phyloP scores from a whole-genome alignment of 2,888 invertebrate genomes.

The Habroteleia sp. region DNA sequence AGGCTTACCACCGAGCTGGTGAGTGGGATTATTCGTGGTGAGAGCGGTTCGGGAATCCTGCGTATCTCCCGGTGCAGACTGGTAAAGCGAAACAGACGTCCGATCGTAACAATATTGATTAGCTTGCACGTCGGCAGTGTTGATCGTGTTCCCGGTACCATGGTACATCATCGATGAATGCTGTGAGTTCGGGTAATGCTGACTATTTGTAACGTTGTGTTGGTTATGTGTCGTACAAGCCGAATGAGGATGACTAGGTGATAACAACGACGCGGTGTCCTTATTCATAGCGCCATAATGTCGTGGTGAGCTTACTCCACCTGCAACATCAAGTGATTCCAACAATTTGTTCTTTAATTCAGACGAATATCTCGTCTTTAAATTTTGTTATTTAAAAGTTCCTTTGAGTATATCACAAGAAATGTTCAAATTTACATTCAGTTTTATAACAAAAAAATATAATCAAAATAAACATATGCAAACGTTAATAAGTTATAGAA shows the following conservation, averaged over 20 bases:
- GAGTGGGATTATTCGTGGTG: conserved; percentile 80
- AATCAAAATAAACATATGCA: no score
- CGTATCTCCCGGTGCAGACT: conserved; percentile 77
- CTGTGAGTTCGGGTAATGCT: conserved; percentile 78
- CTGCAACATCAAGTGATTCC: conserved; percentile 81
- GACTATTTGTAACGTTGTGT: conserved; percentile 82
- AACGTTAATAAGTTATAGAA: no score
- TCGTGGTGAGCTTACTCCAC: conserved; percentile 84
- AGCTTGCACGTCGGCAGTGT: conserved; percentile 82
- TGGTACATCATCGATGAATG: conserved; percentile 81
- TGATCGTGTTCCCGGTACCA: conserved; percentile 80
- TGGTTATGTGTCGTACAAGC: conserved; percentile 80
- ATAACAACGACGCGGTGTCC: conserved; percentile 79
- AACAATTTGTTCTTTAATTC: conserved; percentile 54
- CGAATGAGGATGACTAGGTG: conserved; percentile 84
- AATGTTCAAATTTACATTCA: no score
- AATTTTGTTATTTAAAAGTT: neutral
- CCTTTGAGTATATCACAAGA: conserved; percentile 3
- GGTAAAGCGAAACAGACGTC: conserved; percentile 81
- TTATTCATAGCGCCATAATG: conserved; percentile 82
- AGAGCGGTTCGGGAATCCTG: conserved; percentile 79
- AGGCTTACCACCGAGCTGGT: conserved; percentile 82
- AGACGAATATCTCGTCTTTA: neutral
- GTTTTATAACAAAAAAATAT: no score
- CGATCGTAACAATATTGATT: conserved; percentile 85